These are phyloP conservation scores for Paramuricea clavata DNA, from an alignment of 92 coral and sea anemone genomes.

Conservation along the genomic window DNA sequence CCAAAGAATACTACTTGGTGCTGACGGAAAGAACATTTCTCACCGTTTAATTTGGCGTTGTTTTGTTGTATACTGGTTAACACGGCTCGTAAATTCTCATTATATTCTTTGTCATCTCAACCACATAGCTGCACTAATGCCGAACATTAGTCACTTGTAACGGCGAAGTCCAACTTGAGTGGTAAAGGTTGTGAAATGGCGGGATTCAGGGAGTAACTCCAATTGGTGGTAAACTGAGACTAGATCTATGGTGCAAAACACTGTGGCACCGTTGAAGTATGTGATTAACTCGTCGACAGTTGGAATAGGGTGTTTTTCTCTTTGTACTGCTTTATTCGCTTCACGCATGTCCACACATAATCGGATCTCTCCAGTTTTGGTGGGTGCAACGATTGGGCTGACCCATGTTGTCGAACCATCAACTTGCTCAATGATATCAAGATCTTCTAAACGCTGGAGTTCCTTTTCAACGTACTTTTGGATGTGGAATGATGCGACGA, in stretches of 20 bases:
- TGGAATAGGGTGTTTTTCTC: no score
- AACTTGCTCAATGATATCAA: constrained; percentile 31
- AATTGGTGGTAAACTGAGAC: neutral
- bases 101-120: neutral
- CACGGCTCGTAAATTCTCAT: neutral
- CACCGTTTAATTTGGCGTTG: neutral
- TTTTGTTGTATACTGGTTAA: neutral
- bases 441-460: neutral
- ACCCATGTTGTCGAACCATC: constrained; percentile 11
- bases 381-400: no score
- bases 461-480: neutral
- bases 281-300: neutral
- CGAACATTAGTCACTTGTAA: neutral
- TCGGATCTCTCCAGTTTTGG: no score
- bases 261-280: neutral
- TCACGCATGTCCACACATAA: no score
- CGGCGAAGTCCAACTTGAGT: neutral
- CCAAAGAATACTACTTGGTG: neutral
- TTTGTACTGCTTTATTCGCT: no score
- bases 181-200: neutral
- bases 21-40: constrained; percentile 6
- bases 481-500: constrained; percentile 31
- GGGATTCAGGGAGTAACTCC: neutral
- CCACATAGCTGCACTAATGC: neutral
- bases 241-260: neutral